A percentile compares a stretch with the other conserved stretches of the same genome.
phyloP scores from a whole-genome alignment of 2,113 vertebrate species.

The Riparia riparia region DNA sequence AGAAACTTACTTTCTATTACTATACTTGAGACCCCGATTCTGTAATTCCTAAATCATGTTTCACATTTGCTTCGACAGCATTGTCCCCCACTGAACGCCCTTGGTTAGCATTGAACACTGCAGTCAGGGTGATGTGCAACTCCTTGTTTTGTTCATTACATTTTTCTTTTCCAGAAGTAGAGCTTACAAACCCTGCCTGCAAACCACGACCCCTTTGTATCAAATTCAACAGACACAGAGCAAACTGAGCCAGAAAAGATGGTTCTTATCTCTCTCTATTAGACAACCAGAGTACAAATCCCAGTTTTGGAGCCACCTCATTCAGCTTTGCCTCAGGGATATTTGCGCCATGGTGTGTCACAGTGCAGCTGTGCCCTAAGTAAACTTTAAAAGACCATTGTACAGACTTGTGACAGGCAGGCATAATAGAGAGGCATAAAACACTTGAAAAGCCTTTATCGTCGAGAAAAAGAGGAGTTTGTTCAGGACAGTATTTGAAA shows the following conservation, averaged over 20 bases:
- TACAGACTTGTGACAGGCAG: not conserved
- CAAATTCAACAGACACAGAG: not conserved
- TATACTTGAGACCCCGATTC: not conserved
- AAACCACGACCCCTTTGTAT: not conserved
- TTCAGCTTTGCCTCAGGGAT: constrained; percentile 9
- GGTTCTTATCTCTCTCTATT: not conserved
- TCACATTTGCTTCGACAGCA: not conserved
- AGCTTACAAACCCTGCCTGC: not conserved
- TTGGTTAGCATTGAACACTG: not conserved
- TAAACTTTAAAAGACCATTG: constrained; percentile 2
- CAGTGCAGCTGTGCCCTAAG: not conserved
- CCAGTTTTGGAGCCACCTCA: not conserved
- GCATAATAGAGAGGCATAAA: not conserved
- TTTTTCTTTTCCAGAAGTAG: not conserved
- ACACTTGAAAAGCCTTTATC: not conserved
- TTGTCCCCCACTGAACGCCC: not conserved
- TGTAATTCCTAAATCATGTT: not conserved
- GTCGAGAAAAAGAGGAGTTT: not conserved
- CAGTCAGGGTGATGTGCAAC: fast-evolving
- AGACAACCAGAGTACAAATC: not conserved
- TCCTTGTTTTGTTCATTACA: not conserved
- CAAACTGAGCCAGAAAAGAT: not conserved
- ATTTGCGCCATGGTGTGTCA: not conserved
- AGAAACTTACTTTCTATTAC: not conserved
- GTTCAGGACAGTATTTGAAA: not conserved